Evolutionary conservation across 1,140 invertebrate genomes (phyloP), one percentile per base, ranked within the genome.

Genomic region (Eriosoma lanigerum): DNA sequence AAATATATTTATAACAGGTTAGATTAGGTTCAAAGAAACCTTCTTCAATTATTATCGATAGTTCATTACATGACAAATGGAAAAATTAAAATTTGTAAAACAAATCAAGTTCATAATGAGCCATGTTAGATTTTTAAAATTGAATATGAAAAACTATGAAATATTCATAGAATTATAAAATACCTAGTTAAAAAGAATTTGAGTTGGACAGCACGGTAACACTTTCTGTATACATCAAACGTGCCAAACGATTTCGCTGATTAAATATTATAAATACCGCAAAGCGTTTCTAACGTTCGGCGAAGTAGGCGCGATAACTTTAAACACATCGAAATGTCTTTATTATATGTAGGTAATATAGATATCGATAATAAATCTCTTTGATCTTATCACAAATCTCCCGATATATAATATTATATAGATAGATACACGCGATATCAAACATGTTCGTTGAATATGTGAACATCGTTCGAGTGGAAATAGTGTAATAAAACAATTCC

Each of bases 361-460:
- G 21, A 60, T 60, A 12, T 60, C 56, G 24, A 60, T 24, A 17
- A 10, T 13, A 26, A 60, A 24, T 60, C 56, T 13, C 56, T 60
- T 60, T 60, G 56, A 60, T 60, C 56, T 26, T 26, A 60, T 24
- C 56, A 1, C 13, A 60, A 24, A n/a, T 24, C n/a, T 21, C 54
- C 54, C 54, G 54, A 21, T 56, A 56, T 56, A 56, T 56, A 21
- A 56, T 56, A 26, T 17, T 60, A 60, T 60, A 29, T 60, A 29
- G 17, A 60, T 29, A 56, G 10, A 21, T 56, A 19, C 48, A 50
- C 15, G 50, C 50, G 19, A 17, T 17, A 19, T 52, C 50, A 8
- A 19, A 52, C 50, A 17, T 19, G 5, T 12, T 52, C 50, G 50
- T 52, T 17, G 50, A 19, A 52, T 50, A 50, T 19, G 19, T n/a